Percentiles rank a stretch among this genome's conserved stretches.
These are phyloP conservation scores for Drosophila pseudoobscura DNA, from an alignment of 1,140 invertebrate species.

Conservation along the genomic window DNA sequence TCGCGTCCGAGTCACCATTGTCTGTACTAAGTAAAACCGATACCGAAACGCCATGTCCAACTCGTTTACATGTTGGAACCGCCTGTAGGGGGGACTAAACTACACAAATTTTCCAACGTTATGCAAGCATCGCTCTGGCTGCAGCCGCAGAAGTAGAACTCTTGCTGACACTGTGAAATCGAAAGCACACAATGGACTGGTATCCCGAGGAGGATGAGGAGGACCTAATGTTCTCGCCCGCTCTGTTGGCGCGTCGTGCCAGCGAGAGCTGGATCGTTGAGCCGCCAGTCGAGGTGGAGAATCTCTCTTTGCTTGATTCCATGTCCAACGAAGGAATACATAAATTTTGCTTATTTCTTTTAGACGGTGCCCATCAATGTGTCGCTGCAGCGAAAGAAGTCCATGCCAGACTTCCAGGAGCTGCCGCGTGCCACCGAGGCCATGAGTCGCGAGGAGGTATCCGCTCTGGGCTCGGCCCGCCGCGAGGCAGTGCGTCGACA, in stretches of 20 bases:
- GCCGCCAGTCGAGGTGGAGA: constrained; percentile 89
- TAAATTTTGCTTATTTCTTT: neutral
- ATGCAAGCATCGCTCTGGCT: constrained; percentile 47
- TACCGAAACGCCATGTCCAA: constrained; percentile 65
- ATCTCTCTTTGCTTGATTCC: neutral
- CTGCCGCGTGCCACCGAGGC: constrained; percentile 90
- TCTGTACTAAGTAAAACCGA: constrained; percentile 47
- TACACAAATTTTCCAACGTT: constrained; percentile 49
- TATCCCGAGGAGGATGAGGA: constrained; percentile 91
- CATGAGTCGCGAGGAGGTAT: constrained; percentile 97
- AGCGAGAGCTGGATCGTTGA: constrained; percentile 94
- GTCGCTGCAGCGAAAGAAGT: constrained; percentile 94
- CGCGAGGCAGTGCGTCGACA: constrained; percentile 96
- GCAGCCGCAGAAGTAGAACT: constrained; percentile 4
- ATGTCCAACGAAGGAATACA: neutral
- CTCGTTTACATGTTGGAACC: constrained; percentile 71
- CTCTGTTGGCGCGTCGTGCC: constrained; percentile 91
- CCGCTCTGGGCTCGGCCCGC: constrained; percentile 94
- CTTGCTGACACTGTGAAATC: constrained; percentile 7
- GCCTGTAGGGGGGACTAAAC: constrained; percentile 34
- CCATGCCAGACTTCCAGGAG: constrained; percentile 95
- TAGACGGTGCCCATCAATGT: constrained; percentile 89
- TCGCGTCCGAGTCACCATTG: neutral
- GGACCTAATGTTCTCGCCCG: constrained; percentile 92
- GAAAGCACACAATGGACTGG: constrained; percentile 84